These are phyloP conservation scores for Choloepus didactylus DNA, from an alignment of 2,797 vertebrate genomes.

Conservation along the genomic window DNA sequence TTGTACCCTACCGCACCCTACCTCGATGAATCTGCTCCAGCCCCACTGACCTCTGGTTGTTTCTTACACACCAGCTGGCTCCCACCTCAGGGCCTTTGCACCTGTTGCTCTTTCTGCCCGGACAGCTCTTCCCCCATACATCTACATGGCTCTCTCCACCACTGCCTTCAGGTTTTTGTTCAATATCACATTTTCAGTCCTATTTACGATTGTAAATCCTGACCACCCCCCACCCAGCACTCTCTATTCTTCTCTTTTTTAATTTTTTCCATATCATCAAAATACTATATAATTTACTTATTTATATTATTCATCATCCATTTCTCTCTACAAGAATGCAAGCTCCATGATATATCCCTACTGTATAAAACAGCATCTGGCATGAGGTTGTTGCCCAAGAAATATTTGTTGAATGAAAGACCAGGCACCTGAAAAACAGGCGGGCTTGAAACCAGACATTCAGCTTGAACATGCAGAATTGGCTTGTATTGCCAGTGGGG, in stretches of 20 bases:
- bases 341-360: background rate
- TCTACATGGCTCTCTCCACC: background rate
- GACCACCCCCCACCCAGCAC: no score
- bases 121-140: background rate
- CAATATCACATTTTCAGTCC: background rate
- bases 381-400: background rate
- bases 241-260: background rate
- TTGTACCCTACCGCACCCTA: background rate
- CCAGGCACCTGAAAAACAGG: background rate
- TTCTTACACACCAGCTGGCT: background rate
- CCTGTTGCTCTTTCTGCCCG: background rate
- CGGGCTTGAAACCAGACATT: background rate
- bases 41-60: background rate
- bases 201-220: background rate
- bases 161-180: background rate
- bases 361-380: background rate
- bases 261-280: background rate
- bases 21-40: background rate
- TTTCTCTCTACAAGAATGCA: background rate
- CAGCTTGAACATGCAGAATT: background rate
- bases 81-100: background rate
- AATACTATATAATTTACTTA: background rate
- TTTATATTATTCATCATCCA: background rate
- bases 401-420: background rate
- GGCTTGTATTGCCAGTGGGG: background rate